phyloP scores from a whole-genome alignment of 2,888 invertebrate species.

The Polyommatus icarus region DNA sequence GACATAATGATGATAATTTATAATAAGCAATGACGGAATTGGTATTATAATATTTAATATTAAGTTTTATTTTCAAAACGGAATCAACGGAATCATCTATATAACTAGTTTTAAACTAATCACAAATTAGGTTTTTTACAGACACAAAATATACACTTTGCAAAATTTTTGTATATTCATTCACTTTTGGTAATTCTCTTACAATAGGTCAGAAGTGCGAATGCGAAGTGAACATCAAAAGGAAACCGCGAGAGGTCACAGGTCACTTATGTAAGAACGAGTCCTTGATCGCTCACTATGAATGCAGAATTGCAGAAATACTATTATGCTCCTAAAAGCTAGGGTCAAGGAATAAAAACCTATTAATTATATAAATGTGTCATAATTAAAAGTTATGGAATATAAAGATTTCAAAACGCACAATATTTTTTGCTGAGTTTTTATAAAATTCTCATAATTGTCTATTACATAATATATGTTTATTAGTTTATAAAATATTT shows the following conservation, averaged over 20 bases:
- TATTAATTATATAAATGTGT: neutral
- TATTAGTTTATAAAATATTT: too few relatives aligned
- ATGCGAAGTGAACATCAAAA: neutral
- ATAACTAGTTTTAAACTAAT: too few relatives aligned
- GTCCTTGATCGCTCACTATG: neutral
- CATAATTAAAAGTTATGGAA: neutral
- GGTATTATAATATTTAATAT: too few relatives aligned
- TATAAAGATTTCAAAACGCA: neutral
- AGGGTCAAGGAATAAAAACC: neutral
- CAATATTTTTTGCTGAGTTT: too few relatives aligned
- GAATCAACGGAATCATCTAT: too few relatives aligned
- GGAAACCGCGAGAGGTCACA: neutral
- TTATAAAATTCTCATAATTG: too few relatives aligned
- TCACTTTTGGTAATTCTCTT: neutral
- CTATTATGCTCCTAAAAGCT: neutral
- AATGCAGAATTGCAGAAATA: constrained; percentile 8
- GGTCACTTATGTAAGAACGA: neutral
- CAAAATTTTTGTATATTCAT: neutral
- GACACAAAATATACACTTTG: neutral
- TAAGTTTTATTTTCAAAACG: too few relatives aligned
- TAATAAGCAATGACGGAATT: too few relatives aligned
- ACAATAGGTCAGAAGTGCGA: neutral
- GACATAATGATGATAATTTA: neutral
- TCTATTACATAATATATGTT: too few relatives aligned
- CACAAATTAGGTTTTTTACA: neutral